A percentile compares a stretch with the other conserved stretches of the same genome.
phyloP scores from a whole-genome alignment of 2,113 vertebrate species.

The Lasiurus cinereus region DNA sequence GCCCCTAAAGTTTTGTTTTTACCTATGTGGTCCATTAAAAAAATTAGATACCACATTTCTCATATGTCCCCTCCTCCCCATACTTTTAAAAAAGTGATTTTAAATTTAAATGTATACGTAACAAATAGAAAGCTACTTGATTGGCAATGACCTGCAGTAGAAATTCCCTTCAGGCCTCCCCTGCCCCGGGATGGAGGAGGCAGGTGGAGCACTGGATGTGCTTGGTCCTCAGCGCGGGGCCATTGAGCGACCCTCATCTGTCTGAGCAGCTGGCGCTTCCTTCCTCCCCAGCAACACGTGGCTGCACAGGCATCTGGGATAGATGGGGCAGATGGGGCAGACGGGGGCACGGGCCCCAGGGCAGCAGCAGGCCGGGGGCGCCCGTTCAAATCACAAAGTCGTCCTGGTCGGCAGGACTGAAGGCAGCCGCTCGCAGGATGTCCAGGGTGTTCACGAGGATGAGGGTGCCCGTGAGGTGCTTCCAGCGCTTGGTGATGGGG shows the following conservation, averaged over 20 bases:
- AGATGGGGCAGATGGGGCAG: accelerated
- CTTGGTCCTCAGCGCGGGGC: not conserved
- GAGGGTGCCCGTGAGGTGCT: constrained; percentile 96
- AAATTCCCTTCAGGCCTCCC: constrained; percentile 27
- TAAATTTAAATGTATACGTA: constrained; percentile 55
- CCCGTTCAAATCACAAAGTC: constrained; percentile 93
- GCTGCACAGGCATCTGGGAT: accelerated
- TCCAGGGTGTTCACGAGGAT: constrained; percentile 97
- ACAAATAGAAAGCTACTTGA: constrained; percentile 80
- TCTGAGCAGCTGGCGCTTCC: not conserved
- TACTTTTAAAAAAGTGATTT: constrained; percentile 75
- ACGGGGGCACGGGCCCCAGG: accelerated
- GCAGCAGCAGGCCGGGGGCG: too few relatives aligned
- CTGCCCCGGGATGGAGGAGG: not conserved
- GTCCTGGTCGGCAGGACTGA: constrained; percentile 91
- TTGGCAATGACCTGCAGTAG: constrained; percentile 59
- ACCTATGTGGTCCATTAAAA: constrained; percentile 80
- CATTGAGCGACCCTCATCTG: not conserved
- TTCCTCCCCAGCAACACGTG: accelerated
- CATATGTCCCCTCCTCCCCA: constrained; percentile 72
- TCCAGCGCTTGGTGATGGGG: constrained; percentile 98
- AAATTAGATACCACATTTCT: constrained; percentile 81
- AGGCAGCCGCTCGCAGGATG: constrained; percentile 94
- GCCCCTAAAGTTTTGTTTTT: constrained; percentile 54
- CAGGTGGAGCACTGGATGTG: accelerated